phyloP scores from a whole-genome alignment of 2,888 invertebrate genomes.

The Melinopterus prodromus region DNA sequence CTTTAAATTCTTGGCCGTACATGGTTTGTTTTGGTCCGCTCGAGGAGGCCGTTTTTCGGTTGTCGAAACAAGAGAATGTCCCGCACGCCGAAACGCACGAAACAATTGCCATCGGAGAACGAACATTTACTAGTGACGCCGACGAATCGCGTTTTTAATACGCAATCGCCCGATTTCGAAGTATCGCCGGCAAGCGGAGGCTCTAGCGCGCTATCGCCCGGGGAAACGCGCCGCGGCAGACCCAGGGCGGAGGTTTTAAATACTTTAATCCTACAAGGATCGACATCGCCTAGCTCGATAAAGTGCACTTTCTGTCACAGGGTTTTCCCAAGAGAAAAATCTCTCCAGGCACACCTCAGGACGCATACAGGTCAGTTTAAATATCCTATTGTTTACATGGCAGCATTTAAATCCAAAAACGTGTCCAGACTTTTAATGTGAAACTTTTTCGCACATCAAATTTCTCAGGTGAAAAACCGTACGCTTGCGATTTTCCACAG shows the following conservation, averaged over 20 bases:
- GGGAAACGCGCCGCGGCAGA: constrained; percentile 68
- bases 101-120: constrained; percentile 38
- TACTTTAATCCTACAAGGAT: constrained; percentile 73
- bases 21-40: constrained; percentile 43
- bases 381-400: constrained; percentile 30
- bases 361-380: constrained; percentile 67
- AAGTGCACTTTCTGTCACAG: constrained; percentile 76
- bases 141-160: constrained; percentile 39
- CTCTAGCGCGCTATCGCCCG: constrained; percentile 46
- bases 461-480: constrained; percentile 73
- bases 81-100: constrained; percentile 44
- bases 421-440: constrained; percentile 5
- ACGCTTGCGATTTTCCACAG: constrained; percentile 76
- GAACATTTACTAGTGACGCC: constrained; percentile 38
- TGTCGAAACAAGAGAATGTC: constrained; percentile 42
- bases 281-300: constrained; percentile 73
- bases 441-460: constrained; percentile 6
- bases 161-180: constrained; percentile 40
- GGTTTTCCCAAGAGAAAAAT: constrained; percentile 80
- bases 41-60: constrained; percentile 36
- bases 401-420: neutral
- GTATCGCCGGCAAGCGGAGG: constrained; percentile 45
- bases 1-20: constrained; percentile 42
- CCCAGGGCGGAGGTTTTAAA: constrained; percentile 76
- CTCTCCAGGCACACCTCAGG: constrained; percentile 73